Evolutionary conservation across 2,113 vertebrate genomes (phyloP).

Genomic region (Notiomystis cincta): DNA sequence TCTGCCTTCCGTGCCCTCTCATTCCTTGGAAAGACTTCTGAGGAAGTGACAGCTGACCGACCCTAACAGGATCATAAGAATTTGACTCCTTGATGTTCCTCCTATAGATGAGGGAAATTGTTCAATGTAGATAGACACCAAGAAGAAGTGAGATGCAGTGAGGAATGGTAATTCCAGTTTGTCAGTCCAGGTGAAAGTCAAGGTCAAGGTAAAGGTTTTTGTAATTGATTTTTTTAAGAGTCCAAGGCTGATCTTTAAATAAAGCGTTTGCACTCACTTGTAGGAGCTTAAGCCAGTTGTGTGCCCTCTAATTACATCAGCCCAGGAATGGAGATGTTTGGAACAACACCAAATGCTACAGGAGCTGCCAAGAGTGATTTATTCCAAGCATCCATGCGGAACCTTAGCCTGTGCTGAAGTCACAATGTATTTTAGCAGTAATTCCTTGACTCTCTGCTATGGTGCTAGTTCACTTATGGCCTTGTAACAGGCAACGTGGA

Average conservation of each 20-base stretch:
- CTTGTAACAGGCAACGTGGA: not conserved
- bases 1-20: not conserved
- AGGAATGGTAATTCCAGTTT: not conserved
- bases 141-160: not conserved
- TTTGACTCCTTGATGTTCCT: not conserved
- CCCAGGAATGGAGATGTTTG: not conserved
- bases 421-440: not conserved
- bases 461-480: not conserved
- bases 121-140: not conserved
- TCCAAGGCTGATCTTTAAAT: not conserved
- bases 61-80: not conserved
- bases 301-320: not conserved
- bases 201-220: not conserved
- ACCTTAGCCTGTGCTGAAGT: not conserved
- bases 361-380: not conserved
- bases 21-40: not conserved
- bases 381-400: not conserved
- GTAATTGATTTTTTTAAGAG: not conserved
- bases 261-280: not conserved
- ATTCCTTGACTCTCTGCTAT: not conserved
- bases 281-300: not conserved
- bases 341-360: not conserved
- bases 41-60: not conserved
- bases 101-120: accelerated
- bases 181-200: not conserved